Percentiles rank a stretch among this genome's conserved stretches.
phyloP scores from a whole-genome alignment of 2,888 invertebrate genomes.

The Oscheius myriophilus region DNA sequence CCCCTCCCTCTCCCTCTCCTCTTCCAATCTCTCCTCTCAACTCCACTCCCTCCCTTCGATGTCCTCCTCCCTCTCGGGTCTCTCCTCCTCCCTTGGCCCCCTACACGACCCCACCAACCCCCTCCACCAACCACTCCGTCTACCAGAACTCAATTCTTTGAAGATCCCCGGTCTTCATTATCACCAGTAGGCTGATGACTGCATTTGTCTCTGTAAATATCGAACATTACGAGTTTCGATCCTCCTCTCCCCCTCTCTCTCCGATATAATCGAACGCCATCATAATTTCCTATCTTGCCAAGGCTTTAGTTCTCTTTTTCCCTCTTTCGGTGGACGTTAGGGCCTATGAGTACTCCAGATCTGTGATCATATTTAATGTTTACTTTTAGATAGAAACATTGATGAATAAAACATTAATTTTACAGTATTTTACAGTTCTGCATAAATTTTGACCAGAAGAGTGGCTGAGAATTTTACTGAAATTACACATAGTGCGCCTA shows the following conservation, averaged over 20 bases:
- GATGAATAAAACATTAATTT: not conserved
- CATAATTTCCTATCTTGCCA: constrained; percentile 30
- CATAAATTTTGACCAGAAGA: not conserved
- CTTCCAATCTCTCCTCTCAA: constrained; percentile 5
- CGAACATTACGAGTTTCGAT: constrained; percentile 19
- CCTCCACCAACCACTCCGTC: constrained; percentile 39
- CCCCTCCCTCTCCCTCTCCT: constrained; percentile 9
- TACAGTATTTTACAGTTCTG: not conserved
- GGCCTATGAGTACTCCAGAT: not conserved
- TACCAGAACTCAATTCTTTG: constrained; percentile 45
- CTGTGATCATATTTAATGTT: constrained; percentile 22
- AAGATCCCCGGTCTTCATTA: not conserved
- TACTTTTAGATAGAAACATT: not conserved
- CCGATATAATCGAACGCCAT: constrained; percentile 16
- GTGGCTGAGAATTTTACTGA: not conserved
- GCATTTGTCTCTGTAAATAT: constrained; percentile 23
- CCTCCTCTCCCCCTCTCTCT: constrained; percentile 1
- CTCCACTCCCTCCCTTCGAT: constrained; percentile 14
- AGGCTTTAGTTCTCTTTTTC: constrained; percentile 22
- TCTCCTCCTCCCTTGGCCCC: constrained; percentile 23
- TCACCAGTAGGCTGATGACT: not conserved
- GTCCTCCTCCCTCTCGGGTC: constrained; percentile 21
- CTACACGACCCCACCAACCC: constrained; percentile 42
- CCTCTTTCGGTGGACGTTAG: constrained; percentile 2
- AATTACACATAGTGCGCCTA: too few relatives aligned